These are phyloP conservation scores for Gadus chalcogrammus DNA, from an alignment of 2,113 vertebrate species.

Conservation along the genomic window DNA sequence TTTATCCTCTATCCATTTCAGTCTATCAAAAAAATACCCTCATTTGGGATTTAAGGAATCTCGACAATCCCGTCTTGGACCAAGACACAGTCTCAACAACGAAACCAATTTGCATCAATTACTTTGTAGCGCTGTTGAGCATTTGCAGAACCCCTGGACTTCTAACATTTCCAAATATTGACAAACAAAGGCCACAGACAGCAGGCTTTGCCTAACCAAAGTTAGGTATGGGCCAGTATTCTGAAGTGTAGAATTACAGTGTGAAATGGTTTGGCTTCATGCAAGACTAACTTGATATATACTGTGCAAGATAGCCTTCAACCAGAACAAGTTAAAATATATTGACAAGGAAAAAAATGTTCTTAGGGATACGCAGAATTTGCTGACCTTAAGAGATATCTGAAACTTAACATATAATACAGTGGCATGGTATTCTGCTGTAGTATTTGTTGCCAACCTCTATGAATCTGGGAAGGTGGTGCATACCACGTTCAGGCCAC, in stretches of 20 bases:
- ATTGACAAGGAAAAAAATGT: slow-evolving; percentile 27
- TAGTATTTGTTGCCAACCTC: neutral
- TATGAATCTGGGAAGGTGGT: too few species aligned
- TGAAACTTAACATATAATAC: too few species aligned
- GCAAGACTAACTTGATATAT: too few species aligned
- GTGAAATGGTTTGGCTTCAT: neutral
- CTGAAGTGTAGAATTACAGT: slow-evolving; percentile 34
- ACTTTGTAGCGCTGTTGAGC: slow-evolving; percentile 40
- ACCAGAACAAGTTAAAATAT: slow-evolving; percentile 36
- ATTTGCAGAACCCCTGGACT: slow-evolving; percentile 43
- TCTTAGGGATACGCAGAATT: slow-evolving; percentile 59
- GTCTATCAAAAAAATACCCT: too few species aligned
- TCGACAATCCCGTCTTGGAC: slow-evolving; percentile 41
- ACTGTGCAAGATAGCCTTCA: slow-evolving; percentile 44
- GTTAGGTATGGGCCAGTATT: slow-evolving; percentile 39
- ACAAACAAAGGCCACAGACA: slow-evolving; percentile 45
- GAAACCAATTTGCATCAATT: slow-evolving; percentile 54
- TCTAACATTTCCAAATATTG: slow-evolving; percentile 41
- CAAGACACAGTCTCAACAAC: slow-evolving; percentile 43
- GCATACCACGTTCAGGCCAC: too few species aligned
- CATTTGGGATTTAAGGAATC: neutral
- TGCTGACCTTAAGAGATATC: slow-evolving; percentile 29
- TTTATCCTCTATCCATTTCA: slow-evolving; percentile 35
- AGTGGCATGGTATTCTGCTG: slow-evolving; percentile 29
- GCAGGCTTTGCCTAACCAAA: slow-evolving; percentile 38